Conservation (phyloP, 2,113 vertebrate genomes). For the Rutilus rutilus region DNA sequence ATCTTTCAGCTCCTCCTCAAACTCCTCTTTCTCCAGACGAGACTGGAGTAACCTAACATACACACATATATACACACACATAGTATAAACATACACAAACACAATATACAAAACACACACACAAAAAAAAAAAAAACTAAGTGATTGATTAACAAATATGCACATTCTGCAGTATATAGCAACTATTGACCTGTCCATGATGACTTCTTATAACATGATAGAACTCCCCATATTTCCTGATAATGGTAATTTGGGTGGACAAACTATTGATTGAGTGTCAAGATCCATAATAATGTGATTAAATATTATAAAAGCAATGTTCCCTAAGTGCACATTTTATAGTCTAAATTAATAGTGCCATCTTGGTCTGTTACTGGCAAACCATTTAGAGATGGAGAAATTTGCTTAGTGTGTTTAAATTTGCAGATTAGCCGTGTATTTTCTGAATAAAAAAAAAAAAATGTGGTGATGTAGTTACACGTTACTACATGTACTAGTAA, state of each 20-base stretch:
- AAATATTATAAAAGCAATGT: background rate
- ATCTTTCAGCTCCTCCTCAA: conserved; percentile 89
- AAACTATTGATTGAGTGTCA: background rate
- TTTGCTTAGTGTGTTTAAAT: background rate
- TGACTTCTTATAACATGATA: background rate
- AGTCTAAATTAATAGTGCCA: background rate
- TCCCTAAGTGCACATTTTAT: background rate
- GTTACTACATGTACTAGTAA: too few relatives aligned
- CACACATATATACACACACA: background rate
- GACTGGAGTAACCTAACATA: conserved; percentile 83
- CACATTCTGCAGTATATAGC: background rate
- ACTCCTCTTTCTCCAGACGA: conserved; percentile 92
- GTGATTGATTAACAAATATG: background rate
- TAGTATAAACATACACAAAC: background rate
- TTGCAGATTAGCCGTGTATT: background rate
- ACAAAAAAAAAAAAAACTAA: conserved; percentile 55
- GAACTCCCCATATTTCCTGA: background rate
- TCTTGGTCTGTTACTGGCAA: background rate
- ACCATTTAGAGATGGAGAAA: background rate
- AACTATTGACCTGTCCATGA: background rate
- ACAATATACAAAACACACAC: conserved; percentile 25
- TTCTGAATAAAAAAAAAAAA: background rate
- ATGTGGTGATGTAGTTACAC: too few relatives aligned
- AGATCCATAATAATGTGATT: background rate
- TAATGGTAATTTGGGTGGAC: background rate